phyloP scores from a whole-genome alignment of 2,797 vertebrate genomes.

The Danio kyathit region DNA sequence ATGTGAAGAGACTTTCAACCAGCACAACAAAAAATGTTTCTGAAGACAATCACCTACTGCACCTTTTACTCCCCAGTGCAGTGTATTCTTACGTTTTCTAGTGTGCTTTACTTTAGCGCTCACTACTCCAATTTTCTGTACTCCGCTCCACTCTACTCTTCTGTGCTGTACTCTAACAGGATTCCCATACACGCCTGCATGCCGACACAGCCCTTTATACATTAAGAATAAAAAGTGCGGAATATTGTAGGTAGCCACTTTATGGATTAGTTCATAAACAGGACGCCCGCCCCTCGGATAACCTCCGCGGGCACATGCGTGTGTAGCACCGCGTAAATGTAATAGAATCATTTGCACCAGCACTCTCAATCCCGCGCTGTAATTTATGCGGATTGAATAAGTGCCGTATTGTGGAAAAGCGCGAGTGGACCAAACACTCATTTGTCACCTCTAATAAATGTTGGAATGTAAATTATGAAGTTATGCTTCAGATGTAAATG shows the following conservation, averaged over 20 bases:
- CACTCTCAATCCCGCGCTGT: conserved; percentile 80
- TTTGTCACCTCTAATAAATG: conserved; percentile 98
- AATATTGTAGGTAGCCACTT: conserved; percentile 54
- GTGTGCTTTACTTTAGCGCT: background rate
- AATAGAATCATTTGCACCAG: conserved; percentile 87
- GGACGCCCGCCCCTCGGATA: conserved; percentile 61
- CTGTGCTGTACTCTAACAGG: background rate
- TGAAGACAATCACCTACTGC: no score
- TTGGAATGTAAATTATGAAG: conserved; percentile 99
- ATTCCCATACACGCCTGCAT: background rate
- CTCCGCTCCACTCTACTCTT: background rate
- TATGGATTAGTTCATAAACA: conserved; percentile 63
- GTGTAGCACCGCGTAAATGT: conserved; percentile 80
- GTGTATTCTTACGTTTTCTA: background rate
- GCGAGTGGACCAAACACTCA: conserved; percentile 84
- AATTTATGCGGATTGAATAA: conserved; percentile 88
- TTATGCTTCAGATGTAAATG: conserved; percentile 99
- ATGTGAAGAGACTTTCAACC: no score
- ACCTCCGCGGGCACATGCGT: conserved; percentile 80
- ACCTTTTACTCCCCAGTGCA: no score
- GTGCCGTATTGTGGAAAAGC: conserved; percentile 87
- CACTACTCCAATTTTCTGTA: background rate
- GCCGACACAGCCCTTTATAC: conserved; percentile 39
- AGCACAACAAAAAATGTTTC: no score
- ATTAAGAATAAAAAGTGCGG: background rate